These are phyloP conservation scores for Idaea biselata DNA, from an alignment of 2,888 invertebrate genomes.

Conservation along the genomic window DNA sequence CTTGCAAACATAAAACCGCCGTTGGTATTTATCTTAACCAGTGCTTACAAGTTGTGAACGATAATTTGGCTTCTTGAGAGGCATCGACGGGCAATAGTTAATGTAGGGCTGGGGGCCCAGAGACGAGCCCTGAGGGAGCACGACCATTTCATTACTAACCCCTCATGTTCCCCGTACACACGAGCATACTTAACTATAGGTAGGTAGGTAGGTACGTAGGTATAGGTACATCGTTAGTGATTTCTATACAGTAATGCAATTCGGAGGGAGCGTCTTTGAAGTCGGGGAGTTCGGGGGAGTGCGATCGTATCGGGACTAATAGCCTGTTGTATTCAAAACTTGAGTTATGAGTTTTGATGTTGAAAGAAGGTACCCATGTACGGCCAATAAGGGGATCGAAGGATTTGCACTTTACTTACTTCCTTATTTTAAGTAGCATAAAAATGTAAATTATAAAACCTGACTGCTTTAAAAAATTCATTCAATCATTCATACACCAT, in stretches of 20 bases:
- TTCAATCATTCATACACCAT: no score
- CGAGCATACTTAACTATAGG: background rate
- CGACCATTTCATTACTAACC: constrained; percentile 57
- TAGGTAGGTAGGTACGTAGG: background rate
- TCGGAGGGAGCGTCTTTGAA: constrained; percentile 45
- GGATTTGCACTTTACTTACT: background rate
- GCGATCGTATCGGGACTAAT: constrained; percentile 12
- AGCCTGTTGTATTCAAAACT: constrained; percentile 25
- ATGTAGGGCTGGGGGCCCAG: constrained; percentile 39
- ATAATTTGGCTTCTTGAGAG: constrained; percentile 44
- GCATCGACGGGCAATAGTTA: constrained; percentile 58
- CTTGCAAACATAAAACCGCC: constrained; percentile 28
- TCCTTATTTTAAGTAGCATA: background rate
- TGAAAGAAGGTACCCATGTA: background rate
- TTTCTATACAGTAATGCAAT: constrained; percentile 49
- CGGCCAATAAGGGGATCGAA: background rate
- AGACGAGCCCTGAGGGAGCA: constrained; percentile 53
- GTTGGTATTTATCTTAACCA: constrained; percentile 38
- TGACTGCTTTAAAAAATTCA: no score
- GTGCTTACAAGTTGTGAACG: constrained; percentile 68
- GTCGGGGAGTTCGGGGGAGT: constrained; percentile 17
- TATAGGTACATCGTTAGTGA: constrained; percentile 33
- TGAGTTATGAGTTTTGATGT: constrained; percentile 11
- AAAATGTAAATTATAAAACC: no score
- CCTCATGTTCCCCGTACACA: constrained; percentile 37